These are phyloP conservation scores for Argyrosomus japonicus DNA, from an alignment of 2,113 vertebrate species.

Conservation along the genomic window DNA sequence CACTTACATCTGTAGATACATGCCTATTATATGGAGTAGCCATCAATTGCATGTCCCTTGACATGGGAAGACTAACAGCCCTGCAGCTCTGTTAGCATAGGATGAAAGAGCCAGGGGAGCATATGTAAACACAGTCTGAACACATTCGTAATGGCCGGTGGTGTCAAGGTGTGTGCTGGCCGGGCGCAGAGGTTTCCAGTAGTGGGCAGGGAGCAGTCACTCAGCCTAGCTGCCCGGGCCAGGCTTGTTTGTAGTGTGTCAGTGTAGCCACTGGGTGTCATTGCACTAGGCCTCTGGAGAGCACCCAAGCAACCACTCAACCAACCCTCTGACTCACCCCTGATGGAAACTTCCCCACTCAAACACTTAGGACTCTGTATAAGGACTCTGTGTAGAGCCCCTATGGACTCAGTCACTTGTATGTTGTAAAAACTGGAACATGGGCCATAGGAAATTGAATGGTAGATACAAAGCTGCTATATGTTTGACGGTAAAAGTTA, in stretches of 20 bases:
- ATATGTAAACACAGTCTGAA: slow-evolving; percentile 64
- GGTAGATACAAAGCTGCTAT: slow-evolving; percentile 23
- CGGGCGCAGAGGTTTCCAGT: slow-evolving; percentile 67
- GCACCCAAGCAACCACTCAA: slow-evolving; percentile 78
- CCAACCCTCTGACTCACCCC: slow-evolving; percentile 80
- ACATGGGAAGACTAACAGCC: slow-evolving; percentile 43
- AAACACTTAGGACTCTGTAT: slow-evolving; percentile 78
- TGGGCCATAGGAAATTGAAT: slow-evolving; percentile 28
- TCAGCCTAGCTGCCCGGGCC: slow-evolving; percentile 48
- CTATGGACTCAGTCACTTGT: slow-evolving; percentile 65
- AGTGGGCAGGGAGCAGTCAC: slow-evolving; percentile 61
- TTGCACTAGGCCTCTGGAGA: slow-evolving; percentile 80
- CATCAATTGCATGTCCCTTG: slow-evolving; percentile 42
- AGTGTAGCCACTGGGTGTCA: slow-evolving; percentile 84
- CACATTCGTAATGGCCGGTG: slow-evolving; percentile 56
- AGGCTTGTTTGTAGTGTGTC: slow-evolving; percentile 80
- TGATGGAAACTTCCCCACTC: slow-evolving; percentile 81
- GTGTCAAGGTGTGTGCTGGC: slow-evolving; percentile 75
- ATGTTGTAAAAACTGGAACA: slow-evolving; percentile 52
- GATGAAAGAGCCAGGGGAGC: slow-evolving; percentile 50
- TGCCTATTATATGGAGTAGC: slow-evolving; percentile 34
- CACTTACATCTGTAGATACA: slow-evolving; percentile 72
- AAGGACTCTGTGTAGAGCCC: slow-evolving; percentile 65
- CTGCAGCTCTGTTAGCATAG: slow-evolving; percentile 41
- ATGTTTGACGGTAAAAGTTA: slow-evolving; percentile 8